Evolutionary conservation across 2,888 invertebrate species (phyloP).

Genomic region (Nesidiocoris tenuis): DNA sequence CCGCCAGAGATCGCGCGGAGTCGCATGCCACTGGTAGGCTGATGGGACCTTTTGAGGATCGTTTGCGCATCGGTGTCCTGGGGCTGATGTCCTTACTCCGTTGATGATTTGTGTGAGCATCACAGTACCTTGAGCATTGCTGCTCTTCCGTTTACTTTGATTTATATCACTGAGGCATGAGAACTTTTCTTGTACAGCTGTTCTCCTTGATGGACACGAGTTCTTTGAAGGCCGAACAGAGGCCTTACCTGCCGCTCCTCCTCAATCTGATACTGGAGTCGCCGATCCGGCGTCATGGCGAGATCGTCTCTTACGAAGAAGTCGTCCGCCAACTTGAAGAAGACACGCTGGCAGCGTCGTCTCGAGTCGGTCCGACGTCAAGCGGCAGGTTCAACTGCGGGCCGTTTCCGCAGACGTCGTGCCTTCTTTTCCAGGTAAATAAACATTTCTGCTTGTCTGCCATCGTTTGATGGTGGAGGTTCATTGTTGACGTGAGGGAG

Average conservation of each 20-base stretch:
- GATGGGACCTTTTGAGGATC: too few relatives aligned
- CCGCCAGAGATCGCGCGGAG: too few relatives aligned
- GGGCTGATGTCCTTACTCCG: too few relatives aligned
- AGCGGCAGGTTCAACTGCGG: constrained; percentile 67
- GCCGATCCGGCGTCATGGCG: constrained; percentile 63
- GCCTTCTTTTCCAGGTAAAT: constrained; percentile 66
- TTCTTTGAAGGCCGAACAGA: constrained; percentile 60
- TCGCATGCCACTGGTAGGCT: too few relatives aligned
- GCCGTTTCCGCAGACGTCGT: constrained; percentile 67
- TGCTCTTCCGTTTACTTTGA: too few relatives aligned
- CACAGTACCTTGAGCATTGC: too few relatives aligned
- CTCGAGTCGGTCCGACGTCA: constrained; percentile 66
- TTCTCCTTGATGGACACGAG: constrained; percentile 71
- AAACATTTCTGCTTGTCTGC: not conserved
- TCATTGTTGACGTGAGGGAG: too few relatives aligned
- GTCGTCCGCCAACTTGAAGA: constrained; percentile 76
- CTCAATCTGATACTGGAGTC: constrained; percentile 75
- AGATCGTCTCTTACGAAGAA: constrained; percentile 65
- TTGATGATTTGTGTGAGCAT: too few relatives aligned
- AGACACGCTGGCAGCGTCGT: constrained; percentile 67
- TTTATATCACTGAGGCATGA: too few relatives aligned
- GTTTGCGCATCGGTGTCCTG: too few relatives aligned
- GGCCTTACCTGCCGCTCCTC: constrained; percentile 73
- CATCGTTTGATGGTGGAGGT: not conserved
- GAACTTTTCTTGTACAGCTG: constrained; percentile 64